A percentile compares a stretch with the other conserved stretches of the same genome.
Evolutionary conservation across 2,113 vertebrate genomes (phyloP).

Genomic region (Rhea americana): DNA sequence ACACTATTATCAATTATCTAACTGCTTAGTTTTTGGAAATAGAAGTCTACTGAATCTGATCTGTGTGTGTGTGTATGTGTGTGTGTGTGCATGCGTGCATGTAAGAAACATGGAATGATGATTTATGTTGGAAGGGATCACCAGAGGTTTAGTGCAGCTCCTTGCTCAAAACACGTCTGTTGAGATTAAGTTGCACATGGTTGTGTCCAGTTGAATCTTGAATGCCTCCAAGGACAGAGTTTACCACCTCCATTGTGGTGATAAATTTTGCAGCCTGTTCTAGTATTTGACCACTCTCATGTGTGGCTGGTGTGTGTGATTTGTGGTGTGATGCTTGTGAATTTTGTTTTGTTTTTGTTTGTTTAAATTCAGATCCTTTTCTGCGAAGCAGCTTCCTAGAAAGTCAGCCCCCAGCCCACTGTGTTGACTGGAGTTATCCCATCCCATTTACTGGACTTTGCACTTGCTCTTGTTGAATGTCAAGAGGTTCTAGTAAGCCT

Average conservation of each 20-base stretch:
- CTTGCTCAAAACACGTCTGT: not conserved
- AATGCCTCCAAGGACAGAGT: not conserved
- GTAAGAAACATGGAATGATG: not conserved
- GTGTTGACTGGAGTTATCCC: not conserved
- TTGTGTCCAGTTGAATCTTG: not conserved
- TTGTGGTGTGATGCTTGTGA: no score
- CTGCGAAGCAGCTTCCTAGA: not conserved
- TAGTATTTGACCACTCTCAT: no score
- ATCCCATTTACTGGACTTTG: not conserved
- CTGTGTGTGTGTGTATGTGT: not conserved
- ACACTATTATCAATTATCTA: not conserved
- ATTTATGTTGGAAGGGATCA: not conserved
- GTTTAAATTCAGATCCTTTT: not conserved
- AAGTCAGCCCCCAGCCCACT: not conserved
- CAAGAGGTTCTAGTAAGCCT: not conserved
- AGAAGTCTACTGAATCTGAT: not conserved
- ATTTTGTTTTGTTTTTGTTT: no score
- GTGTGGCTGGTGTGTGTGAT: no score
- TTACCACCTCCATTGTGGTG: no score
- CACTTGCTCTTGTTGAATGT: not conserved
- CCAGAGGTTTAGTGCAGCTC: not conserved
- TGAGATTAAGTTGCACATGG: not conserved
- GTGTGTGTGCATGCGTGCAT: no score
- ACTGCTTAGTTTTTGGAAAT: not conserved
- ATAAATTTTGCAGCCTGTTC: no score